Base-by-base conservation (phyloP, 2,888 invertebrate genomes). In the Pseudococcus jackbeardsleyi region DNA sequence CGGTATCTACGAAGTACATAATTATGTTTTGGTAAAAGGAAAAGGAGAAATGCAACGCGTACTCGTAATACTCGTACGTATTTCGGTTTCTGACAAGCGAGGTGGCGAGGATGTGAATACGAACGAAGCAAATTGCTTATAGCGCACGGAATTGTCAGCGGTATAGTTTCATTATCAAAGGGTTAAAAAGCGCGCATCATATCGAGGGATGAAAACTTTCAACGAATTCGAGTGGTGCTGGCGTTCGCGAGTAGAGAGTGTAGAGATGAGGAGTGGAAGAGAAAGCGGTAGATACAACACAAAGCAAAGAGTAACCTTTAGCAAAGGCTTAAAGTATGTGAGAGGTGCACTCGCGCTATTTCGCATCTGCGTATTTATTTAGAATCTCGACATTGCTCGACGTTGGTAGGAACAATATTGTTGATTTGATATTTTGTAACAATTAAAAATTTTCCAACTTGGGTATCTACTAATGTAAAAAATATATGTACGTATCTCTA, bases 101-200 rank as follows among this genome's bases (percentile, higher is more conserved):
- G 26, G 26, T 33, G 26, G 26, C 50, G 50, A 50, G 17, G 50
- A 50, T 17, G 12, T 15, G 50, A 50, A 5, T 8, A 46, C 6
- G 5, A 54, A 54, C 17, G 59, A 59, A n/a, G 68, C 68, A 33
- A 72, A 72, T 26, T 26, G 12, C 33, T 3, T 72, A n/a, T n/a
- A 72, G 33, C 12, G 68, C 26, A 72, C 19, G 59, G 19, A 59
- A 59, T 59, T 59, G 68, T 11, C 11, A 26, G 26, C 68, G 68
- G 68, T n/a, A 59, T 12, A 33, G 26, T 26, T 72, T 72, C 68
- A 33, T 72, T 72, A 72, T 72, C 68, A 72, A 72, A 72, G 68
- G 68, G 68, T 72, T 72, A 26, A 72, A 72, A 72, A 72, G 68
- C 68, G 33, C 68, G 4, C 33, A 33, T 15, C 68, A 72, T 26